Percentiles rank a stretch among this genome's conserved stretches.
These are phyloP conservation scores for Hermaeophaga mercurialis DNA, from an alignment of 2,888 invertebrate species.

Conservation along the genomic window DNA sequence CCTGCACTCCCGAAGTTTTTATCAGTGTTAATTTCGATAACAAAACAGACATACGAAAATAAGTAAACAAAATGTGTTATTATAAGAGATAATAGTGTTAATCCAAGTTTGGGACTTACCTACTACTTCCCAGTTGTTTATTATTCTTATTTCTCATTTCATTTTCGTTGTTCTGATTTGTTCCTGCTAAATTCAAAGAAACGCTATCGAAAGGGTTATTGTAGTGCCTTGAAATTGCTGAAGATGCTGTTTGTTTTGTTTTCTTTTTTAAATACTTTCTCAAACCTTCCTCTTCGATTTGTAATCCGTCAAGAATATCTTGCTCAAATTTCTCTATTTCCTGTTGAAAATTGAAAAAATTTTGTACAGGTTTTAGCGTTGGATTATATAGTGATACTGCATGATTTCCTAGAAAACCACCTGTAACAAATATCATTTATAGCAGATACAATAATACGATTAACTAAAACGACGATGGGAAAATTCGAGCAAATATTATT, in stretches of 20 bases:
- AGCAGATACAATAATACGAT: too few species aligned
- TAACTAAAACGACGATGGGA: too few species aligned
- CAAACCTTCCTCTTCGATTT: constrained; percentile 83
- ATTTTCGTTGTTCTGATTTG: neutral
- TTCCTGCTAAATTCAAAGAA: constrained; percentile 25
- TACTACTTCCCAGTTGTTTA: constrained; percentile 20
- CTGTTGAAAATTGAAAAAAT: constrained; percentile 63
- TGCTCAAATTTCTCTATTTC: constrained; percentile 83
- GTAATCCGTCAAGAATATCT: constrained; percentile 81
- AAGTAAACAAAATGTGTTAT: too few species aligned
- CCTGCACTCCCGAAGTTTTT: too few species aligned
- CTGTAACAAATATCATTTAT: constrained; percentile 60
- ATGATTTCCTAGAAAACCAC: constrained; percentile 82
- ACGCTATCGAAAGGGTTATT: constrained; percentile 51
- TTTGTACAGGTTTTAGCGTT: constrained; percentile 39
- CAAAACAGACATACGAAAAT: too few species aligned
- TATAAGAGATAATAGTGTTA: too few species aligned
- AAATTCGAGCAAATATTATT: too few species aligned
- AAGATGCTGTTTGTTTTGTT: constrained; percentile 65
- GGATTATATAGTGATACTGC: constrained; percentile 65
- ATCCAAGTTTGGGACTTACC: too few species aligned
- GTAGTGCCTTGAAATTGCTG: constrained; percentile 43
- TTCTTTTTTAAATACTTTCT: constrained; percentile 75
- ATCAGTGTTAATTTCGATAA: too few species aligned
- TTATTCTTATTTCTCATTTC: constrained; percentile 34